Percentiles rank a stretch among this genome's conserved stretches.
Conservation (phyloP, 1,140 invertebrate genomes). For the Bombus pyrosoma region DNA sequence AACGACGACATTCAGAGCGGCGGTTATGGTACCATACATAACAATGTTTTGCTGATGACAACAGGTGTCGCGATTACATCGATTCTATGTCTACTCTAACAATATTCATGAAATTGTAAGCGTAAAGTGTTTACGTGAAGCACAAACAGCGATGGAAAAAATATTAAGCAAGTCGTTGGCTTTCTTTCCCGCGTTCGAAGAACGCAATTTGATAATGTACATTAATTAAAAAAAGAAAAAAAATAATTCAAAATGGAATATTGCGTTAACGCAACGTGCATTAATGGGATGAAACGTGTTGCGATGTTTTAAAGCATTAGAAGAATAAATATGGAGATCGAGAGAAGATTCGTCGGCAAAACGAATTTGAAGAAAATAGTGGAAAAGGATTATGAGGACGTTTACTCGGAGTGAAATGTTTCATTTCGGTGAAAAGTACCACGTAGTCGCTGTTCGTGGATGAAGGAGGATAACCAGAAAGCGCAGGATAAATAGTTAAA, state of each 20-base stretch:
- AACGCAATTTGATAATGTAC: not conserved
- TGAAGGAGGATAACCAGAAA: slow-evolving; percentile 9
- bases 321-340: not conserved
- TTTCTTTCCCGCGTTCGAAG: not conserved
- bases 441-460: not conserved
- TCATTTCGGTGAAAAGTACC: not conserved
- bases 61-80: too few relatives aligned
- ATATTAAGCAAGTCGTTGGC: too few relatives aligned
- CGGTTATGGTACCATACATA: too few relatives aligned
- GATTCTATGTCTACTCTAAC: too few relatives aligned
- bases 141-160: too few relatives aligned
- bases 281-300: not conserved
- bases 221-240: not conserved
- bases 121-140: too few relatives aligned
- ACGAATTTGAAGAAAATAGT: not conserved
- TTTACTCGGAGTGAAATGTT: not conserved
- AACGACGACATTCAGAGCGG: too few relatives aligned
- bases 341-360: not conserved
- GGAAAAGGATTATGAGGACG: not conserved
- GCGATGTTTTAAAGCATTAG: not conserved
- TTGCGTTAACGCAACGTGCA: not conserved
- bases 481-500: slow-evolving; percentile 27
- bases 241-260: not conserved
- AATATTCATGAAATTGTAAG: too few relatives aligned
- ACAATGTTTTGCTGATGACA: too few relatives aligned